Percentiles rank a stretch among this genome's conserved stretches.
Evolutionary conservation across 2,113 vertebrate species (phyloP).

Genomic region (Sitta europaea): DNA sequence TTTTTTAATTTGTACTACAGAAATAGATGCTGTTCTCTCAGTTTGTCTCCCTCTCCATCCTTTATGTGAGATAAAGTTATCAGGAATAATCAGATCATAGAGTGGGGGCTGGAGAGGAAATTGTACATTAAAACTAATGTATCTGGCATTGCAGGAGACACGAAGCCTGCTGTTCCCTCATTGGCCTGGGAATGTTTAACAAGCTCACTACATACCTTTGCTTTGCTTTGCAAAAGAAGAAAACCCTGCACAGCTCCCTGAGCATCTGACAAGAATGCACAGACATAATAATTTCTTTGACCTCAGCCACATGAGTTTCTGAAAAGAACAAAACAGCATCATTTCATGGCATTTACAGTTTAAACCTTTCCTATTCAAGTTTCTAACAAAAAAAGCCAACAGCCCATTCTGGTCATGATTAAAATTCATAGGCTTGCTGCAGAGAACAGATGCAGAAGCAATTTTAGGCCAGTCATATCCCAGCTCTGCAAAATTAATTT

Average conservation of each 20-base stretch:
- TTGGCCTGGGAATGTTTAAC: conserved; percentile 55
- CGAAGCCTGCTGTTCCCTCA: conserved; percentile 12
- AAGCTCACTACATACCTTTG: conserved; percentile 42
- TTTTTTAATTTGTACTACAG: neutral
- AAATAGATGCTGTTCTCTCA: neutral
- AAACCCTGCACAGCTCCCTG: conserved; percentile 59
- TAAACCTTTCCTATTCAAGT: conserved; percentile 88
- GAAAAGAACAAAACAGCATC: conserved; percentile 84
- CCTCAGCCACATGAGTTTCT: conserved; percentile 80
- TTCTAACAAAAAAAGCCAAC: conserved; percentile 84
- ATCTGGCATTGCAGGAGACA: conserved; percentile 2
- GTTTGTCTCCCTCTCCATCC: neutral
- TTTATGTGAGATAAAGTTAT: conserved; percentile 20
- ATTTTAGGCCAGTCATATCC: conserved; percentile 96
- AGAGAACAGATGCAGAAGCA: conserved; percentile 89
- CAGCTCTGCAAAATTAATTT: conserved; percentile 99
- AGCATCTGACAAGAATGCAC: conserved; percentile 77
- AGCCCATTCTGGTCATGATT: conserved; percentile 92
- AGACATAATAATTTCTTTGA: conserved; percentile 87
- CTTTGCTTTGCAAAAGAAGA: conserved; percentile 48
- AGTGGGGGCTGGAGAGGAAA: neutral
- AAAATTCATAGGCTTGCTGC: conserved; percentile 94
- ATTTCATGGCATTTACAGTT: conserved; percentile 87
- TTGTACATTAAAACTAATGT: conserved; percentile 16
- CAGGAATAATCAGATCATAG: conserved; percentile 18